Evolutionary conservation across 2,113 vertebrate genomes (phyloP), one percentile per base, ranked within the genome.

Genomic region (Eonycteris spelaea): DNA sequence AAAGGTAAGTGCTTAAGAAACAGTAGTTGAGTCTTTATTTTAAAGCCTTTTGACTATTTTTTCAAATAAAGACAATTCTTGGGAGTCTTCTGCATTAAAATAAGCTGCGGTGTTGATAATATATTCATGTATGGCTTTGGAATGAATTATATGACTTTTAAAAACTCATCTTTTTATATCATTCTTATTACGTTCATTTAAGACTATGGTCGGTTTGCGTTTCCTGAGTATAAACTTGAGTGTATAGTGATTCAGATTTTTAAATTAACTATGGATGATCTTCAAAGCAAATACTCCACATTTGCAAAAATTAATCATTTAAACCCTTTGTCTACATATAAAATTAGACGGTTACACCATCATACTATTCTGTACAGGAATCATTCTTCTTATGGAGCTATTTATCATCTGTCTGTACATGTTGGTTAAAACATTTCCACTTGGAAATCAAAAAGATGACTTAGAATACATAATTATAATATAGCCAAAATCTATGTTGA

Each of bases 231-330:
- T 45, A 35, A 94, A 79, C 70, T 79, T 74, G 86, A 74, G 38
- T 71, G 48, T 96, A 33, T 55, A 84, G 45, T 83, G 91, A 90
- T 89, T 96, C 61, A 71, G 61, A 83, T 67, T 90, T 97, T 96
- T 79, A 97, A 94, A 86, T 94, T 93, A 96, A 65, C 87, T n/a
- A 38, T 70, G 73, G 57, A 89, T 95, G 89, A 93, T 95, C 38
- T 86, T 78, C 91, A 97, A 89, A 97, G 63, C 57, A 93, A 96
- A 96, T 94, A 96, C 83, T 96, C 51, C 35, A 94, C 33, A 95
- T 90, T 79, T 96, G 43, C 26, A 91, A 82, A 82, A 97, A 86
- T 94, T 94, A 97, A 92, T 96, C 71, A 94, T 70, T 95, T 85
- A 96, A 95, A 77, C 33, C 38, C 57, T 92, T 75, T 94, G 43